phyloP scores from a whole-genome alignment of 1,140 invertebrate species.

The Diabrotica virgifera region DNA sequence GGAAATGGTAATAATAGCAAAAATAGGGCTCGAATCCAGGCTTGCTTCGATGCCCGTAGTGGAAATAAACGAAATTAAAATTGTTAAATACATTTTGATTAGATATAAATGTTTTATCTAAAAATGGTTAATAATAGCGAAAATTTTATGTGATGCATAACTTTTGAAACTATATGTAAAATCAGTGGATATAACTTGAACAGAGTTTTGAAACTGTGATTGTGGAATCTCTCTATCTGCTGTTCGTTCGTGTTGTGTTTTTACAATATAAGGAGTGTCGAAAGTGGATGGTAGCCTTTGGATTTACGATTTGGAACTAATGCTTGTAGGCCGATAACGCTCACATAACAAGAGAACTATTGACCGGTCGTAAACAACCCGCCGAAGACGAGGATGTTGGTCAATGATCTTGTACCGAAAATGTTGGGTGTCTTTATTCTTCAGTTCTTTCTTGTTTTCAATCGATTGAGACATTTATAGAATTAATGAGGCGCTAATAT shows the following conservation, averaged over 20 bases:
- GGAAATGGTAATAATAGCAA: too few relatives aligned
- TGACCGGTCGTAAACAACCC: slow-evolving; percentile 27
- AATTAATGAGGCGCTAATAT: too few relatives aligned
- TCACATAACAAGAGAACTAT: slow-evolving; percentile 31
- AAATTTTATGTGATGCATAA: too few relatives aligned
- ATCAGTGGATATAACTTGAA: too few relatives aligned
- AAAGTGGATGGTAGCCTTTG: slow-evolving; percentile 32
- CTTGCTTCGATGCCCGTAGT: too few relatives aligned
- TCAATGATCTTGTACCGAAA: slow-evolving; percentile 20
- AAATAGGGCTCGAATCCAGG: too few relatives aligned
- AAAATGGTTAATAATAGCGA: too few relatives aligned
- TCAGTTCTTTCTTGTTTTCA: not conserved
- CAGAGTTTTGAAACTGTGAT: too few relatives aligned
- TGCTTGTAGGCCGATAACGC: slow-evolving; percentile 35
- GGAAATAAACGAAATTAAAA: too few relatives aligned
- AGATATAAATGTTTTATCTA: too few relatives aligned
- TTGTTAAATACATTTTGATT: too few relatives aligned
- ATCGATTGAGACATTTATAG: not conserved
- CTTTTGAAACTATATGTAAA: too few relatives aligned
- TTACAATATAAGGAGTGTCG: slow-evolving; percentile 33
- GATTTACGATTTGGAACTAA: slow-evolving; percentile 32
- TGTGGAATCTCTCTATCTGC: not conserved
- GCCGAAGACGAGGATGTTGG: slow-evolving; percentile 21
- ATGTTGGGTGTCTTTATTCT: slow-evolving; percentile 1
- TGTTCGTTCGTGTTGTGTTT: slow-evolving; percentile 17